Evolutionary conservation across 1,140 invertebrate genomes (phyloP), one percentile per base, ranked within the genome.

Genomic region (Diachasmimorpha longicaudata): DNA sequence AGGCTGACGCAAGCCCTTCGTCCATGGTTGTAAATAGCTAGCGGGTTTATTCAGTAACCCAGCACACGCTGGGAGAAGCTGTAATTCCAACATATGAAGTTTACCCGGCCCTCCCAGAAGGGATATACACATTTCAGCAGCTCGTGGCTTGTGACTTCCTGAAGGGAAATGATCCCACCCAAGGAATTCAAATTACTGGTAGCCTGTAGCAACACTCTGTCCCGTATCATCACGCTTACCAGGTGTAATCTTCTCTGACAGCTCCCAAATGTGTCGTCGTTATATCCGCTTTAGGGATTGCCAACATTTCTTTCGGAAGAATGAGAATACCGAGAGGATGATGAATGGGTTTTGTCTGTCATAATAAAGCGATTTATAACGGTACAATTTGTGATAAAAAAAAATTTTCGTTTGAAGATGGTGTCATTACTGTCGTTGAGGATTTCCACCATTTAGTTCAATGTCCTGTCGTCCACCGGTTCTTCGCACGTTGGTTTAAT

Each of bases 81-180:
- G 52, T 82, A 81, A 83, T 83, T 80, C 82, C 77, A 55, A 77
- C 79, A 82, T 82, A 84, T 84, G 81, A 82, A 75, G 80, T 82
- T 83, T 79, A 81, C 79, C 79, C 72, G 67, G 23, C 25, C 63
- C 72, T 66, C 31, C n/a, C 14, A 66, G 72, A 44, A 74, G 37
- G 36, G 19, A 66, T 36, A 74, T 67, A 68, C 31, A 58, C 52
- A 36, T 36, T 46, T 73, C 63, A 67, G 9, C 37, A 19, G 13
- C 8, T 4, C 37, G 19, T 44, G n/a, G 36, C 31, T 70, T 44
- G 8, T 23, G 36, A n/a, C 36, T 67, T 36, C 63, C 63, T 52
- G 48, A 19, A 52, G 48, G 48, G 48, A 52, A 52, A 52, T 52
- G 48, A 52, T 52, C 48, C 48, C 19, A 52, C 48, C 48, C 48